Evolutionary conservation across 2,797 vertebrate genomes (phyloP).

Genomic region (Balearica regulorum): DNA sequence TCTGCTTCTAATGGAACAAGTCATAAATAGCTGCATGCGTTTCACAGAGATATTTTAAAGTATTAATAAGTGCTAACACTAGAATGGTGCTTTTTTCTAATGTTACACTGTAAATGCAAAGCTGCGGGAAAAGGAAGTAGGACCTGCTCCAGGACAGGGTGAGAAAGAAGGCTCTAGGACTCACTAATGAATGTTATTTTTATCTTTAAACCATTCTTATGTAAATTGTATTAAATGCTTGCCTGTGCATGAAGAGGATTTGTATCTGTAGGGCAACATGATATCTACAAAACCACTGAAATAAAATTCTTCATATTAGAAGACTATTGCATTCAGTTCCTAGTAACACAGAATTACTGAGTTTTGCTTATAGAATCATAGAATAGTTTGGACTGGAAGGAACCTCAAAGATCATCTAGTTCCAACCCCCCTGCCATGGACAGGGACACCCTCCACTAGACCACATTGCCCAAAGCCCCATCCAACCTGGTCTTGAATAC

Average conservation of each 20-base stretch:
- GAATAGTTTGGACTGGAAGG: too few relatives aligned
- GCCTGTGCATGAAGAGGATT: background rate
- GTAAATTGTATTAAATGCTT: background rate
- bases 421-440: too few relatives aligned
- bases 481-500: too few relatives aligned
- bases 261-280: background rate
- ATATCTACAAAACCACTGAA: background rate
- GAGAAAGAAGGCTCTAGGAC: background rate
- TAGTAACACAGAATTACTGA: background rate
- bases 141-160: background rate
- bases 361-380: background rate
- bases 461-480: too few relatives aligned
- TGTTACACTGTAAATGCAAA: background rate
- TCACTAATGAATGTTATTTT: background rate
- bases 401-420: too few relatives aligned
- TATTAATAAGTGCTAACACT: background rate
- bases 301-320: background rate
- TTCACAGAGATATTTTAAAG: background rate
- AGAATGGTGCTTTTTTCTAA: background rate
- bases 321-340: background rate
- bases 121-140: background rate
- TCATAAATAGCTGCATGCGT: background rate
- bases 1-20: background rate
- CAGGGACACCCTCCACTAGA: too few relatives aligned
- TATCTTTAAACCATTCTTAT: background rate